Base-by-base conservation (phyloP, 2,797 vertebrate species). In the Astyanax mexicanus region DNA sequence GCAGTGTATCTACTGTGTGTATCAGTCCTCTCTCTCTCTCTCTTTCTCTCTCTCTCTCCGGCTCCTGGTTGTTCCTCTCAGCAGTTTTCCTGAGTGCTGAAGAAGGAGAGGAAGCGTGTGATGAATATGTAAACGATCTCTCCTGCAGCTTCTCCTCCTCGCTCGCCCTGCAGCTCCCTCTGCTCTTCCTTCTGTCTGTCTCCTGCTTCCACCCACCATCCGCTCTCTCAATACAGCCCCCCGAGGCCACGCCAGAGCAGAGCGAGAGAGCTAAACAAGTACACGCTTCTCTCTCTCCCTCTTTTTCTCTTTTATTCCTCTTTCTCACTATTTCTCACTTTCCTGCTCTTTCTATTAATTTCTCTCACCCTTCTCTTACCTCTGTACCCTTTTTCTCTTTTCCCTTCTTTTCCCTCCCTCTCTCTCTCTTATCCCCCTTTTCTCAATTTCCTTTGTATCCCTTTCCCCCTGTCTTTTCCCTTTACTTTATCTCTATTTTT, bases 181-280 rank as follows among this genome's bases (percentile, higher is more conserved):
- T 15, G 5, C 37, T 62, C 37, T 62, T 37, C 32, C 37, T 15
- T 45, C 62, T 65, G 40, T 65, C 15, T 45, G 21, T 47, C 69
- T 58, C 42, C 4, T 12, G 42, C 49, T 58, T 44, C 25, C 25
- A 47, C 49, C 37, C 68, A 57, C 55, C 75, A 69, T 55, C 13
- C 60, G 19, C 37, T 44, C 52, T 37, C 62, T 49, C n/a, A 47
- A 37, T 17, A 23, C 61, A 42, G 38, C 62, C 19, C 58, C 58
- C 58, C 3, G 37, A 38, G 35, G 58, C 17, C n/a, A 12, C 8
- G 58, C 12, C 7, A 17, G 57, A 27, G 35, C 10, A 61, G 19
- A 38, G 58, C 5, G 58, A 61, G 58, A 8, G 61, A 61, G 61
- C 61, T 37, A 58, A 61, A 58, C 21, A 21, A 61, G 38, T 38